Evolutionary conservation across 2,888 invertebrate genomes (phyloP), one percentile per base, ranked within the genome.

Genomic region (Coelopa pilipes): DNA sequence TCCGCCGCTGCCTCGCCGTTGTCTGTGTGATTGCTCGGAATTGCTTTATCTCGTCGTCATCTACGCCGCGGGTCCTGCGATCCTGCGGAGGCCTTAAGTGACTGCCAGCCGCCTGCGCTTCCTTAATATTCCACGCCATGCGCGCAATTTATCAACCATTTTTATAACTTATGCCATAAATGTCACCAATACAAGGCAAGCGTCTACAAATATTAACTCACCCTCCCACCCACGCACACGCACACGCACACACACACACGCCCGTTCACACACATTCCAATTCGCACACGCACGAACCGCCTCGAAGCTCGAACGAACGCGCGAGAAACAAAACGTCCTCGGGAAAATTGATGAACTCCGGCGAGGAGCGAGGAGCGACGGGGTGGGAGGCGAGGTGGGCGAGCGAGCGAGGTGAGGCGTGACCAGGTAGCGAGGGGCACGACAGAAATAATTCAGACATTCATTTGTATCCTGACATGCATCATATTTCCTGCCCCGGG

Each of bases 381-480:
- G n/a, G n/a, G n/a, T n/a, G n/a, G n/a, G n/a, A n/a, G n/a, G n/a
- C n/a, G 15, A 66, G 55, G 46, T 34, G 24, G 21, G 13, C 50
- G 53, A 62, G 21, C 2, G 34, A 34, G 34, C 2, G 34, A 2
- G 34, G 34, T 2, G 34, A 34, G 34, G 2, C 34, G 34, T 34
- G 4, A 34, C 7, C 4, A 34, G 34, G 34, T 34, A 34, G 7
- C 2, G 34, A 34, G 7, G 2, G 34, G 34, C 19, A 72, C 72
- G 72, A 72, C 75, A 75, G 68, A 68, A 70, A 66, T 73, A 75
- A 73, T 75, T 75, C 72, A 75, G 72, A 75, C 69, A 75, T 73
- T 75, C 69, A 73, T 75, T 75, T 75, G 63, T 75, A 70, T 75
- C 50, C 62, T 73, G 73, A 65, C 62, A 73, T 75, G 73, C 66